Evolutionary conservation across 53 echinoderm and acorn worm species (phyloP), one percentile per base, ranked within the genome.

Genomic region (Arbacia lixula): DNA sequence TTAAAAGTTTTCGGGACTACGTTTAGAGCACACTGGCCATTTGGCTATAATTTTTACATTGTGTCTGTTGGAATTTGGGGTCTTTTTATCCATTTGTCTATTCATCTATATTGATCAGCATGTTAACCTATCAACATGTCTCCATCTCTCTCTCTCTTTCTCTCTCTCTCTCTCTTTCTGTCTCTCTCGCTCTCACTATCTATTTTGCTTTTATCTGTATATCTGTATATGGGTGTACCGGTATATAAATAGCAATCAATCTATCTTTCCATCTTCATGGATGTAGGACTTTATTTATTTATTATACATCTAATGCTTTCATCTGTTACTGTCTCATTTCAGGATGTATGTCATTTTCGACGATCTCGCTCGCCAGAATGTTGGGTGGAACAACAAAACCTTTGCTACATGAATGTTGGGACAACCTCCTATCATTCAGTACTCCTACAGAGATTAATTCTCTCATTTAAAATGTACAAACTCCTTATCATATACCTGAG

Each of bases 341-440:
- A 90, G 90, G 71, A 90, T 90, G 86, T 90, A 90, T 68, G 68
- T 86, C 1, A 11, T 56, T 27, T 90, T 90, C 61, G 16, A 2
- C 1, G 90, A 90, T 60, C 2, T 50, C 3, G 25, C 72, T 2
- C 51, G 86, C 36, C 79, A 90, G 14, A 85, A 90, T 53, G 71
- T 86, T 17, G 90, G 90, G 1, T 80, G 56, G 46, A 86, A 86
- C 28, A 80, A 85, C 29, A 62, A 78, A 25, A 69, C 69, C 3
- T 69, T 69, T 41, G 69, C 69, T 46, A 10, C 8, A 46, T 10
- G 49, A n/a, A n/a, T n/a, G n/a, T n/a, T n/a, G 49, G 49, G 49
- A 46, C 8, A 8, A 10, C 14, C 49, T 10, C 49, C 49, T 14
- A 46, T 14, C 49, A 14, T 8, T 46, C 49, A 46, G 49, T 46